Evolutionary conservation across 2,113 vertebrate genomes (phyloP), one percentile per base, ranked within the genome.

Genomic region (Callorhinus ursinus): DNA sequence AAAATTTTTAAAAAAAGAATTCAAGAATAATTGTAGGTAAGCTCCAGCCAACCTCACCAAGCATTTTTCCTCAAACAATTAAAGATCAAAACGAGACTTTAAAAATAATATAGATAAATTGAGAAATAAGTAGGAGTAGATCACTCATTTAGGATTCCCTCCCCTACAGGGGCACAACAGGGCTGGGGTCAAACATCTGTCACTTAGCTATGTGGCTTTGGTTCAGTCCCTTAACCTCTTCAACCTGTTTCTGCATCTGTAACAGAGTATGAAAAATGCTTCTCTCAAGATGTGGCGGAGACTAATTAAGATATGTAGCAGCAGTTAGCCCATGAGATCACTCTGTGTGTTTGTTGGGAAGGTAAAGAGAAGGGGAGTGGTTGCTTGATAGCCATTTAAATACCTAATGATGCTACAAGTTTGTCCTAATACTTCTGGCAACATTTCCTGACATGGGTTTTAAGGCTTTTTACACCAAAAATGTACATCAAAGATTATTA

Each of bases 101-200:
- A 24, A 77, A 96, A 92, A 76, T 57, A 85, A 88, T 51, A 77
- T n/a, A n/a, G 28, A 74, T 65, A 69, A n/a, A 92, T 57, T 86
- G 63, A 69, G 24, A 93, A 76, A 89, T 65, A 81, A 2, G 18
- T 6, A 93, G n/a, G 69, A 88, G 53, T 46, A 24, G 9, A 79
- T 24, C 16, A 39, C 6, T 69, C 74, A 59, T 65, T 82, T 53
- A 81, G 46, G 42, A 82, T 81, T 59, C 59, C 33, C 19, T 69
- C 24, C 93, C 49, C 55, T 96, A 36, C 4, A 89, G 21, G n/a
- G 31, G 2, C 31, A 42, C 2, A 9, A 33, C 39, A 13, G 9
- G 22, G 13, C 13, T 4, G n/a, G 24, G 2, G 14, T 59, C 36
- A 80, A 76, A 53, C 3, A 93, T 74, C 79, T 21, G 8, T 76